Evolutionary conservation across 2,888 invertebrate genomes (phyloP), one percentile per base, ranked within the genome.

Genomic region (Drosophila recens): DNA sequence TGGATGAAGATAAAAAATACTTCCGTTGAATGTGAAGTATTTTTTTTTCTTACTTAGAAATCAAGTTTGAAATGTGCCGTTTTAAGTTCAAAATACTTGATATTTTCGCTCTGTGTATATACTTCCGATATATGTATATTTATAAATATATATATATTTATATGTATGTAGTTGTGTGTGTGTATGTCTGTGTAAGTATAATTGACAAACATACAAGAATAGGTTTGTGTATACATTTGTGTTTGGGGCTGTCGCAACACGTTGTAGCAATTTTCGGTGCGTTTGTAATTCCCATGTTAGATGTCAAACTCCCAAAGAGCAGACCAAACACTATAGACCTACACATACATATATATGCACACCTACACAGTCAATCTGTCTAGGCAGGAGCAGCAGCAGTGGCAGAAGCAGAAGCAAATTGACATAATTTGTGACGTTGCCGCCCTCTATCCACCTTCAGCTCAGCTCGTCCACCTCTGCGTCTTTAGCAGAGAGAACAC

Each of bases 231-330:
- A 10, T 20, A 36, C 40, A 13, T 42, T 52, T 61, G 30, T 71
- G 42, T 51, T 38, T 71, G 27, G 82, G 61, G 34, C 63, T 82
- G 82, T 71, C 62, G 72, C 77, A 80, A 71, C 88, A 83, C 83
- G 79, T 83, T 89, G 84, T 79, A 83, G 76, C 87, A 79, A 87
- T 84, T 89, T 85, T 87, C 87, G 79, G 62, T 84, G 71, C 89
- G 84, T 82, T 82, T 87, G 89, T 83, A 87, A 90, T 87, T 82
- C 87, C 85, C 90, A 88, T 90, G 89, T 90, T 81, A 75, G 83
- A 78, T 79, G 85, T 88, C 90, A 88, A 87, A 86, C 68, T 86
- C 86, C 76, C 81, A 82, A 73, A 71, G 66, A 75, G 72, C 58
- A 51, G 68, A 71, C 48, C 33, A 48, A 61, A 38, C 70, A 52